Conservation (phyloP, 2,113 vertebrate genomes). For the Albula glossodonta region DNA sequence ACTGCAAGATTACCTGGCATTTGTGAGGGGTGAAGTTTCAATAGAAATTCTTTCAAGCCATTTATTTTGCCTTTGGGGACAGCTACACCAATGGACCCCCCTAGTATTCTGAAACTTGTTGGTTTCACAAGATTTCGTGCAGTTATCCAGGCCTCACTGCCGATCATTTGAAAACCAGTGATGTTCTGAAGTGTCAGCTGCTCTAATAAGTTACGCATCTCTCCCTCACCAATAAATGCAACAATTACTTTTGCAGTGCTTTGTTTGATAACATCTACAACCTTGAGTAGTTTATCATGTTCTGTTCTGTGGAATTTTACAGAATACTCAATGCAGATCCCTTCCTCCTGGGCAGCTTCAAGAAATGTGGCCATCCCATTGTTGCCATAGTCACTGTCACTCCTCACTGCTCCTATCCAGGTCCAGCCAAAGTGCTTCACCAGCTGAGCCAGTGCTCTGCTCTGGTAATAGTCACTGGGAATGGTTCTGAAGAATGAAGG, state of each 20-base stretch:
- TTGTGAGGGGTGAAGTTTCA: slow-evolving; percentile 22
- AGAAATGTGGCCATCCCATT: slow-evolving; percentile 48
- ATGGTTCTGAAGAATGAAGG: too few species aligned
- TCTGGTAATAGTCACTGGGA: too few species aligned
- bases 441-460: too few species aligned
- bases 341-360: too few species aligned
- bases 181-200: slow-evolving; percentile 63
- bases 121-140: slow-evolving; percentile 51
- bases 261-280: slow-evolving; percentile 59
- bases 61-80: slow-evolving; percentile 60
- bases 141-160: too few species aligned
- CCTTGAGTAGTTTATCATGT: slow-evolving; percentile 64
- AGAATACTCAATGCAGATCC: too few species aligned
- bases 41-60: slow-evolving; percentile 63
- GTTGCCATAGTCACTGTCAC: slow-evolving; percentile 67
- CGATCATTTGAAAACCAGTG: too few species aligned
- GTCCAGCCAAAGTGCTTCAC: too few species aligned
- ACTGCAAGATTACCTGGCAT: too few species aligned
- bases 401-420: background rate
- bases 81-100: slow-evolving; percentile 28
- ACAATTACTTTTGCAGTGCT: slow-evolving; percentile 65
- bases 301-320: slow-evolving; percentile 48
- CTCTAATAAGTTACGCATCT: slow-evolving; percentile 64
- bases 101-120: slow-evolving; percentile 55
- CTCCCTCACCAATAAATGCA: slow-evolving; percentile 62